Percentiles rank a stretch among this genome's conserved stretches.
These are phyloP conservation scores for Gila orcuttii DNA, from an alignment of 2,113 vertebrate species.

Conservation along the genomic window DNA sequence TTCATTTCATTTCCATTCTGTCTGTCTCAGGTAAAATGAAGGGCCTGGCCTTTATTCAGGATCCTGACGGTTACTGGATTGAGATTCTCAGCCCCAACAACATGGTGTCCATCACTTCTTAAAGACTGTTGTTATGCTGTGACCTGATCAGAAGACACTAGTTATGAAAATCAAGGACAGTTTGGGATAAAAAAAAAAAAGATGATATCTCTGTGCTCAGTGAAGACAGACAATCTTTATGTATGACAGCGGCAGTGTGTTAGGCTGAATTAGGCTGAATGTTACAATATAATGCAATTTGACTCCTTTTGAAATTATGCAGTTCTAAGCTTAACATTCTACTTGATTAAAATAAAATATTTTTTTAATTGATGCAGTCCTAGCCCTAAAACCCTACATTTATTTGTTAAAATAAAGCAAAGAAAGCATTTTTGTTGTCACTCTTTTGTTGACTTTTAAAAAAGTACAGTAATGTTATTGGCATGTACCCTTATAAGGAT, in stretches of 20 bases:
- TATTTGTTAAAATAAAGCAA: slow-evolving; percentile 2
- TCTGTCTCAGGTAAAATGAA: slow-evolving; percentile 90
- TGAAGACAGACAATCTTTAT: neutral
- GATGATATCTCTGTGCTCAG: neutral
- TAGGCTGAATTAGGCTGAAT: neutral
- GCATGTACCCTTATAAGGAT: neutral
- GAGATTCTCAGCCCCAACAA: slow-evolving; percentile 95
- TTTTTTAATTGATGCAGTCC: neutral
- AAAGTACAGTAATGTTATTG: neutral
- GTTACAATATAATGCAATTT: neutral
- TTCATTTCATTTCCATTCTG: neutral
- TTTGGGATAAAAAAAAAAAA: neutral
- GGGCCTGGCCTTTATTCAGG: slow-evolving; percentile 95
- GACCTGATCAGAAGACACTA: neutral
- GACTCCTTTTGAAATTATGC: neutral
- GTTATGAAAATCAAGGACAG: neutral
- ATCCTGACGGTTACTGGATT: slow-evolving; percentile 99
- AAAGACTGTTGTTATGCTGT: slow-evolving; percentile 36
- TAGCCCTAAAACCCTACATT: neutral
- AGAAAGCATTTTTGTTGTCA: neutral
- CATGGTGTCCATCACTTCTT: slow-evolving; percentile 83
- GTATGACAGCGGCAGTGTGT: neutral
- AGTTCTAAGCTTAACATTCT: neutral
- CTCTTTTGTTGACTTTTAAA: neutral
- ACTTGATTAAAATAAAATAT: neutral